Conservation (phyloP, 2,888 invertebrate genomes). For the Caenorhabditis imperialis region DNA sequence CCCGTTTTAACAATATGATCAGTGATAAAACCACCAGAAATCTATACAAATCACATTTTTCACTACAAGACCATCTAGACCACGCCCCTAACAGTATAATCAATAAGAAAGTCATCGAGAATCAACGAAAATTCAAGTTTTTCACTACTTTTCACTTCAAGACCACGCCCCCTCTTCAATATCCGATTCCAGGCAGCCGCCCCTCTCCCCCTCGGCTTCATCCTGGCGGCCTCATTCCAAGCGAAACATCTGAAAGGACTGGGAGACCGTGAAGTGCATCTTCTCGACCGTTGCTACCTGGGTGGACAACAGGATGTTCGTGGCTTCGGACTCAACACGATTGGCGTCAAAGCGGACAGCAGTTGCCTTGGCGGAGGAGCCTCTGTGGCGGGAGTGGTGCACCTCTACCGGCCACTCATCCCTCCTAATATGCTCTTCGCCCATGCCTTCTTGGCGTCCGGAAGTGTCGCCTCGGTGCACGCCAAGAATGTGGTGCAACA, state of each 20-base stretch:
- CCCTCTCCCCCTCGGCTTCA: slow-evolving; percentile 82
- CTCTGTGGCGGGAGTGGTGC: slow-evolving; percentile 90
- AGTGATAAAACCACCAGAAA: no score
- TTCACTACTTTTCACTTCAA: background rate
- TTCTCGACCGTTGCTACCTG: slow-evolving; percentile 84
- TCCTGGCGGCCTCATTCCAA: slow-evolving; percentile 69
- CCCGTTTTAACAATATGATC: no score
- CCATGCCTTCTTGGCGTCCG: slow-evolving; percentile 88
- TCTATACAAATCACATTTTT: no score
- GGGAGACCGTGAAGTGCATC: slow-evolving; percentile 69
- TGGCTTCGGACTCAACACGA: slow-evolving; percentile 85
- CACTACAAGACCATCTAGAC: no score
- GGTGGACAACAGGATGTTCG: slow-evolving; percentile 91
- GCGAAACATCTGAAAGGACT: slow-evolving; percentile 56
- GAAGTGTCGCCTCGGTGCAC: slow-evolving; percentile 69
- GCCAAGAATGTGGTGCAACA: slow-evolving; percentile 66
- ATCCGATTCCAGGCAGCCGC: slow-evolving; percentile 85
- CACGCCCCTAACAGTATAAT: no score
- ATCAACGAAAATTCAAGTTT: no score
- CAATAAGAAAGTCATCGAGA: no score
- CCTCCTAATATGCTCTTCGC: slow-evolving; percentile 85
- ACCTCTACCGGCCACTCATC: slow-evolving; percentile 88
- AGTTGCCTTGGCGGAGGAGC: slow-evolving; percentile 81
- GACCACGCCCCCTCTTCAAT: background rate
- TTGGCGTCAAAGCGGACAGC: slow-evolving; percentile 84